Conservation (phyloP, 2,797 vertebrate genomes). For the Crenichthys baileyi region DNA sequence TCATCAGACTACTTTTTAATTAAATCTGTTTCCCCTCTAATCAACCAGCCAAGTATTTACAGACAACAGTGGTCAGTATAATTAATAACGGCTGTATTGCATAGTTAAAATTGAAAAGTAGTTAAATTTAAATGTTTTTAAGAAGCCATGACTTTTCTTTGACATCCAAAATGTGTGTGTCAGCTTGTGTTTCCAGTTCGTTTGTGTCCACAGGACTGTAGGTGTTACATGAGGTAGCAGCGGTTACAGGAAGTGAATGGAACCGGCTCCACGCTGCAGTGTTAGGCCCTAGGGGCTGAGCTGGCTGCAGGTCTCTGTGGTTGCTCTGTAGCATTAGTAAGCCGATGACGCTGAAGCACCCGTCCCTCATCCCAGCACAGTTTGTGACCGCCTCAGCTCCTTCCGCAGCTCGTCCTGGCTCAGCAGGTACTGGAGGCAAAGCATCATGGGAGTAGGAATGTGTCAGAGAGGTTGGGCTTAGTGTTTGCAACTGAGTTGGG, state of each 20-base stretch:
- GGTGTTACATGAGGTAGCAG: conserved; percentile 44
- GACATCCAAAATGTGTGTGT: conserved; percentile 2
- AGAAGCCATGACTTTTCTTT: conserved; percentile 5
- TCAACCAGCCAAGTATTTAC: conserved; percentile 5
- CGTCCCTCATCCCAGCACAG: conserved; percentile 67
- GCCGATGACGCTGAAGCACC: conserved; percentile 3
- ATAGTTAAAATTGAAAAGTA: conserved; percentile 31
- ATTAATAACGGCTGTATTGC: conserved; percentile 26
- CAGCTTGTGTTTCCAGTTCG: background rate
- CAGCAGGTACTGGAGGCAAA: conserved; percentile 88
- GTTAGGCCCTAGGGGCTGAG: conserved; percentile 16
- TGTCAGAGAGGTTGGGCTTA: conserved; percentile 48
- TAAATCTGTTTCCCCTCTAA: background rate
- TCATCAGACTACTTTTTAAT: background rate
- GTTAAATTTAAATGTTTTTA: background rate
- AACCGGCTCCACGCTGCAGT: conserved; percentile 24
- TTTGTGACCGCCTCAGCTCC: conserved; percentile 78
- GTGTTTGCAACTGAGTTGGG: conserved; percentile 28
- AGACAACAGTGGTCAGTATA: conserved; percentile 23
- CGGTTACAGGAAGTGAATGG: conserved; percentile 15
- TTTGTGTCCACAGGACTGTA: conserved; percentile 1
- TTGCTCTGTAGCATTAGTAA: conserved; percentile 43
- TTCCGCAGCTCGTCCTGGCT: conserved; percentile 86
- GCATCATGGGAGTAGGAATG: conserved; percentile 52
- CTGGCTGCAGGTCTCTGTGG: conserved; percentile 29